Percentiles rank a stretch among this genome's conserved stretches.
Evolutionary conservation across 2,888 invertebrate genomes (phyloP).

Genomic region (Leucozona laternaria): DNA sequence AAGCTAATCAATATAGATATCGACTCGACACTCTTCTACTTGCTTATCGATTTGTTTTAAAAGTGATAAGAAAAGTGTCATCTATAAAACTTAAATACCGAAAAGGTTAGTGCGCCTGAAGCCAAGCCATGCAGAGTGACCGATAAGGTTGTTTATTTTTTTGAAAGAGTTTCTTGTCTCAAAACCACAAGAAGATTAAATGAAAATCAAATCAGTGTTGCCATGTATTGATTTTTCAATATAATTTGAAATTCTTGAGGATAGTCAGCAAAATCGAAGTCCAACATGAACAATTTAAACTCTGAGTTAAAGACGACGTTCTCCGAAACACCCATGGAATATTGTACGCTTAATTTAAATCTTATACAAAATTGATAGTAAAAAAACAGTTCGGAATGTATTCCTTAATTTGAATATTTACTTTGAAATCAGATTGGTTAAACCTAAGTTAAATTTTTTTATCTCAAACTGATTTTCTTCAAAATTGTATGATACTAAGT

Average conservation of each 20-base stretch:
- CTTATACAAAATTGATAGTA: too few relatives aligned
- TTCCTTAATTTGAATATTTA: too few relatives aligned
- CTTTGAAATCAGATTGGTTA: too few relatives aligned
- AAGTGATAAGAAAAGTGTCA: conserved; percentile 55
- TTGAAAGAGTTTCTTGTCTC: background rate
- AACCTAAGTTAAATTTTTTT: too few relatives aligned
- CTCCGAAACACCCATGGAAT: too few relatives aligned
- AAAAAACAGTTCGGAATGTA: too few relatives aligned
- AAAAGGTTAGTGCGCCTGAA: conserved; percentile 49
- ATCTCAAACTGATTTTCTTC: too few relatives aligned
- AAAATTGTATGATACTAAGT: too few relatives aligned
- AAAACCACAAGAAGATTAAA: background rate
- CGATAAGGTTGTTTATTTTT: conserved; percentile 39
- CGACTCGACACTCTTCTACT: background rate
- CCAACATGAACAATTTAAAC: too few relatives aligned
- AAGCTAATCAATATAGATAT: background rate
- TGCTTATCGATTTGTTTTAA: conserved; percentile 33
- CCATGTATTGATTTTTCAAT: background rate
- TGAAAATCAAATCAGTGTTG: background rate
- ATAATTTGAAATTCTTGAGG: background rate
- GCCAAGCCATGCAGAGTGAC: conserved; percentile 10
- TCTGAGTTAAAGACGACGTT: too few relatives aligned
- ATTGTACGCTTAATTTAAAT: too few relatives aligned
- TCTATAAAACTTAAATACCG: conserved; percentile 15
- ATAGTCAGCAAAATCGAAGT: too few relatives aligned